phyloP scores from a whole-genome alignment of 2,888 invertebrate genomes.

The Pedicia rivosa region DNA sequence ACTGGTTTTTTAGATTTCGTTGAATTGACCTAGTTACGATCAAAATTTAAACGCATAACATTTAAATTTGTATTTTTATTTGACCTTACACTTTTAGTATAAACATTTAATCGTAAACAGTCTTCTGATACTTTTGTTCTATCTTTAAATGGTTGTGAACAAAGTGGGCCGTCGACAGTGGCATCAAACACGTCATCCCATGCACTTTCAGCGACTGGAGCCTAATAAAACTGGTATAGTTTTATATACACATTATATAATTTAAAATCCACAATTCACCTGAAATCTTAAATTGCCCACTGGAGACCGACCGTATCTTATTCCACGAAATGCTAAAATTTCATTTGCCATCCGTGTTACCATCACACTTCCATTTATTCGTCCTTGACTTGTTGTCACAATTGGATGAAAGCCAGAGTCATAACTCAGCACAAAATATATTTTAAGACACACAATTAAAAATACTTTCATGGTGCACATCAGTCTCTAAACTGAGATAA shows the following conservation, averaged over 20 bases:
- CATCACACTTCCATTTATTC: slow-evolving; percentile 28
- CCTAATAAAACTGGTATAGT: slow-evolving; percentile 27
- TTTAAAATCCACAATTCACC: slow-evolving; percentile 22
- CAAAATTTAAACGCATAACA: not conserved
- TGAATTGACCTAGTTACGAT: not conserved
- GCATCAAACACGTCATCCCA: slow-evolving; percentile 28
- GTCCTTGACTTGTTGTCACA: no score
- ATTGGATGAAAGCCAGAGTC: no score
- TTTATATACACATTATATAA: slow-evolving; percentile 27
- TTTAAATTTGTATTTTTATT: not conserved
- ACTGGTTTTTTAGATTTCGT: slow-evolving; percentile 14
- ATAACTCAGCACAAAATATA: no score
- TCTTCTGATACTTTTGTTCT: slow-evolving; percentile 35
- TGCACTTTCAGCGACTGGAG: slow-evolving; percentile 18
- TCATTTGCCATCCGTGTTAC: slow-evolving; percentile 24
- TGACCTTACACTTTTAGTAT: slow-evolving; percentile 19
- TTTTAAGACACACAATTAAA: no score
- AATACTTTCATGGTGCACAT: no score
- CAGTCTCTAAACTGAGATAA: no score
- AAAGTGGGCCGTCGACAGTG: slow-evolving; percentile 27
- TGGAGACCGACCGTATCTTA: slow-evolving; percentile 32
- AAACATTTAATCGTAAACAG: slow-evolving; percentile 47
- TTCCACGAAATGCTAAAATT: slow-evolving; percentile 32
- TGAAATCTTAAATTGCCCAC: slow-evolving; percentile 29
- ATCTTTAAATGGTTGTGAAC: slow-evolving; percentile 17